Conservation (phyloP, 2,888 invertebrate species). For the Hipparchia sbordonii region DNA sequence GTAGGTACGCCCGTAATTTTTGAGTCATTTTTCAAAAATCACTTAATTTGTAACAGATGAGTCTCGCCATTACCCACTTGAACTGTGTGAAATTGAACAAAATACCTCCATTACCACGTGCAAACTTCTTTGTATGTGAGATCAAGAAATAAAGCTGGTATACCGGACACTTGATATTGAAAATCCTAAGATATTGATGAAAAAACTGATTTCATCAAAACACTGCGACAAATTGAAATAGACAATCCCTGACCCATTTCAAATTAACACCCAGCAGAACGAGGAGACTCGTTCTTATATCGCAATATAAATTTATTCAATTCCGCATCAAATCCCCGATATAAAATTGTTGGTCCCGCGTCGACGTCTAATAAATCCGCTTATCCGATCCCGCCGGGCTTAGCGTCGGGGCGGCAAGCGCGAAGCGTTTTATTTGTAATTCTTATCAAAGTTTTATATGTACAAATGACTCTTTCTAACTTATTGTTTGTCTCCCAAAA, state of each 20-base stretch:
- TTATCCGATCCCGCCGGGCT: slow-evolving; percentile 45
- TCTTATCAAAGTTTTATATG: slow-evolving; percentile 17
- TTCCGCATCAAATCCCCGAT: slow-evolving; percentile 49
- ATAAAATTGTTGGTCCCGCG: slow-evolving; percentile 56
- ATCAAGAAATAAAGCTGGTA: too few species aligned
- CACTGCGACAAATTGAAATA: neutral
- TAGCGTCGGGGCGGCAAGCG: slow-evolving; percentile 21
- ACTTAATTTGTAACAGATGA: too few species aligned
- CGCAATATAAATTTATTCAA: slow-evolving; percentile 50
- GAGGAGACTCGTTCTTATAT: neutral
- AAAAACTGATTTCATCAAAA: too few species aligned
- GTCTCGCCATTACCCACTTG: too few species aligned
- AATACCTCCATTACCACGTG: too few species aligned
- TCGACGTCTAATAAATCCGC: slow-evolving; percentile 57
- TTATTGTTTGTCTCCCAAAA: neutral
- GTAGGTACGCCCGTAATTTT: too few species aligned
- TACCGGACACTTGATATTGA: too few species aligned
- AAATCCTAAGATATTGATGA: too few species aligned
- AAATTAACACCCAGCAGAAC: neutral
- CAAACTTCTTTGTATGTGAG: too few species aligned
- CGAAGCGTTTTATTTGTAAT: slow-evolving; percentile 21
- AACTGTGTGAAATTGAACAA: too few species aligned
- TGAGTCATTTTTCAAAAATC: too few species aligned
- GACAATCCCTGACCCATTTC: neutral
- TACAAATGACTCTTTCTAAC: slow-evolving; percentile 8